Base-by-base conservation (phyloP, 2,797 vertebrate species). In the Gastrophryne carolinensis region DNA sequence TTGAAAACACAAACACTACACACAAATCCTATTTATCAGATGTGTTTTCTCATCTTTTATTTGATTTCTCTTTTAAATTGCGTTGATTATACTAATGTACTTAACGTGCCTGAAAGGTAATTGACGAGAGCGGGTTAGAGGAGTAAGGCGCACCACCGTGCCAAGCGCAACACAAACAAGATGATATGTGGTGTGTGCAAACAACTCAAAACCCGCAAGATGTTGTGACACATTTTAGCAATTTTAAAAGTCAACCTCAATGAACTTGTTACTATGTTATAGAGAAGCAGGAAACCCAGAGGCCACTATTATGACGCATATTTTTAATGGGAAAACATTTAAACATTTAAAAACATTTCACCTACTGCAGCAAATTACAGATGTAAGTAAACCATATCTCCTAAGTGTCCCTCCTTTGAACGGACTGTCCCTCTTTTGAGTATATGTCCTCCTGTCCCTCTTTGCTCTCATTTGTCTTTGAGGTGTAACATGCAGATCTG, bases 21-120 rank as follows among this genome's bases (percentile, higher is more conserved):
- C 21, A 3, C 13, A 2, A 37, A 21, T 27, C 62, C 29, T 17
- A 29, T 17, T 23, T 52, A 23, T 24, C 12, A 5, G 11, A 11
- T 56, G 27, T 2, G 6, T 19, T 21, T 13, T n/a, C 6, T 1
- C 5, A 13, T 15, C 47, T 66, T 52, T 27, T 49, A 30, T 29
- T 50, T 41, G 44, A 41, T 62, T 54, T 53, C 60, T 41, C 49
- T 17, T 3, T 32, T 54, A 21, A 15, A 44, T 73, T 63, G 60
- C 47, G 41, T 32, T 64, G 49, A 73, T 64, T 73, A 73, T 63
- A 73, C 71, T 53, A 54, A 73, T 73, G 54, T 73, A 73, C 58
- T 64, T 60, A 73, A 64, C 56, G 54, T 64, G 60, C 71, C 34
- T 41, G 70, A 64, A 73, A 64, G 54, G 60, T 64, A 73, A 64